Evolutionary conservation across 2,888 invertebrate species (phyloP).

Genomic region (Drosophila birchii): DNA sequence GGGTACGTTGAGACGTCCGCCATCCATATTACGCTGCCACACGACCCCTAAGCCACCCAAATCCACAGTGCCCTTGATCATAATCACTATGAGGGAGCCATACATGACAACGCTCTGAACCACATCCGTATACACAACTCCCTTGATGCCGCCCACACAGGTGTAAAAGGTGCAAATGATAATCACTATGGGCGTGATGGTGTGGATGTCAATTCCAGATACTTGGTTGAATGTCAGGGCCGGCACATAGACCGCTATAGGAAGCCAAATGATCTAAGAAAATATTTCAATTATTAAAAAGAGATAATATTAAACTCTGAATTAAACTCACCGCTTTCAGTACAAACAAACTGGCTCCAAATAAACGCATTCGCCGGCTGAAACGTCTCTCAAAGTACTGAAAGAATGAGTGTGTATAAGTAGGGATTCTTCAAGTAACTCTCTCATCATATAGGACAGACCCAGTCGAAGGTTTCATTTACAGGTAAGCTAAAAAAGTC

Average conservation of each 20-base stretch:
- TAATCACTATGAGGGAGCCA: slow-evolving; percentile 89
- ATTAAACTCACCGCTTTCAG: slow-evolving; percentile 88
- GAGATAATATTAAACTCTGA: slow-evolving; percentile 51
- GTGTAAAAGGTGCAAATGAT: slow-evolving; percentile 94
- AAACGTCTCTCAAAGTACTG: slow-evolving; percentile 90
- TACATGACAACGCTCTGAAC: slow-evolving; percentile 91
- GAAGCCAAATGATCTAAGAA: slow-evolving; percentile 80
- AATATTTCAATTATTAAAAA: not conserved
- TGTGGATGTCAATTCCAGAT: slow-evolving; percentile 90
- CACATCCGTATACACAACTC: slow-evolving; percentile 93
- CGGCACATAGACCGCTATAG: slow-evolving; percentile 88
- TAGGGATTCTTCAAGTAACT: slow-evolving; percentile 16
- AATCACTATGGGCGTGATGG: slow-evolving; percentile 92
- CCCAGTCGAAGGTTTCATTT: slow-evolving; percentile 13
- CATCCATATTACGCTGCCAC: slow-evolving; percentile 88
- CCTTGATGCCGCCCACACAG: slow-evolving; percentile 91
- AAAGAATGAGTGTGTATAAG: slow-evolving; percentile 68
- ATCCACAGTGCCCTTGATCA: slow-evolving; percentile 90
- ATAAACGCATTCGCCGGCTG: slow-evolving; percentile 88
- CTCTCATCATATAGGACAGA: slow-evolving; percentile 9
- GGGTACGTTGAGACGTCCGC: slow-evolving; percentile 89
- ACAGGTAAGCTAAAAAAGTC: slow-evolving; percentile 27
- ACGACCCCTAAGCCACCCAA: slow-evolving; percentile 89
- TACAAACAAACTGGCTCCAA: slow-evolving; percentile 89
- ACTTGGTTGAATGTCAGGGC: slow-evolving; percentile 91